A percentile compares a stretch with the other conserved stretches of the same genome.
Conservation (phyloP, 1,140 invertebrate species). For the Neodiprion lecontei region DNA sequence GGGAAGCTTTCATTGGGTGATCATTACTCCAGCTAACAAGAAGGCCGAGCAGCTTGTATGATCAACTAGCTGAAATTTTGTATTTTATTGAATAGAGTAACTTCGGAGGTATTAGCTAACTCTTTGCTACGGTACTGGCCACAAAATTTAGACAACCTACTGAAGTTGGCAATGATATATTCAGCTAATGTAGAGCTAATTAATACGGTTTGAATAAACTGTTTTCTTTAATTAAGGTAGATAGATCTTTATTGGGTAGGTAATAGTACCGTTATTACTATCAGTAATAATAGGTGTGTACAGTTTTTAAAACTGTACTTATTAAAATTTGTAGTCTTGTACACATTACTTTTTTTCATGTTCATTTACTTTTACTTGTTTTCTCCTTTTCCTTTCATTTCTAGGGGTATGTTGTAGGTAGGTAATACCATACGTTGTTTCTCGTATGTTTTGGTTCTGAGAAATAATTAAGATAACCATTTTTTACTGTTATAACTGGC, state of each 20-base stretch:
- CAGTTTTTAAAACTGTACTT: neutral
- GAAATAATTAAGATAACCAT: conserved; percentile 49
- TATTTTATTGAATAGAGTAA: conserved; percentile 29
- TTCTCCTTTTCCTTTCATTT: neutral
- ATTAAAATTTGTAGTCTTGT: neutral
- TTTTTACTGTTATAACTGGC: conserved; percentile 52
- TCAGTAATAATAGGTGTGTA: neutral
- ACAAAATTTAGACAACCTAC: conserved; percentile 44
- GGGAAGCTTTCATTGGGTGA: neutral
- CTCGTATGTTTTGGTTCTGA: conserved; percentile 49
- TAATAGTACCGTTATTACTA: conserved; percentile 20
- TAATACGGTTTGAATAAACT: conserved; percentile 44
- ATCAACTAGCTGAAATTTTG: conserved; percentile 38
- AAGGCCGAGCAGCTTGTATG: conserved; percentile 18
- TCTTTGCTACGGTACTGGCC: conserved; percentile 40
- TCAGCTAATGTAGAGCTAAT: conserved; percentile 46
- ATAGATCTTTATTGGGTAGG: conserved; percentile 45
- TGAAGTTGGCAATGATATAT: conserved; percentile 37
- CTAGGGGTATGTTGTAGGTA: conserved; percentile 29
- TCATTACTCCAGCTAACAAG: conserved; percentile 10
- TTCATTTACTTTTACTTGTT: neutral
- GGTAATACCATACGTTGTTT: conserved; percentile 37
- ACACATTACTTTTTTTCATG: neutral
- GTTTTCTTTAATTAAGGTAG: conserved; percentile 37
- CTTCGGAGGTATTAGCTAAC: conserved; percentile 40